phyloP scores from a whole-genome alignment of 2,888 invertebrate species.

The Luffia ferchaultella region DNA sequence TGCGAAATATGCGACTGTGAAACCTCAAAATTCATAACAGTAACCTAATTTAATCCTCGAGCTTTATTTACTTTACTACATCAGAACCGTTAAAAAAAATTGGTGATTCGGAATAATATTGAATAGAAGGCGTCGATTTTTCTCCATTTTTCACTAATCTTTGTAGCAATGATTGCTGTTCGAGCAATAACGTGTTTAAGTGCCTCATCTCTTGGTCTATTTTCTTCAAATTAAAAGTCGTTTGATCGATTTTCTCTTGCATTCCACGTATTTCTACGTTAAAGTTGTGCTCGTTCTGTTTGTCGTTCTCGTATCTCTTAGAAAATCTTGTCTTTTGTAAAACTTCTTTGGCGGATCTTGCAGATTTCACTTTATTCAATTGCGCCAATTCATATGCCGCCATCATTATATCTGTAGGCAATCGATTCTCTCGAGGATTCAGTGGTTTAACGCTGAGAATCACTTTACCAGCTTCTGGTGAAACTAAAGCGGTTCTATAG shows the following conservation, averaged over 20 bases:
- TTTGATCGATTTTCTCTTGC: conserved; percentile 75
- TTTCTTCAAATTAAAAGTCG: conserved; percentile 73
- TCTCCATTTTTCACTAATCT: conserved; percentile 37
- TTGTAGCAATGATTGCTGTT: conserved; percentile 46
- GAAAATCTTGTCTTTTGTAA: conserved; percentile 66
- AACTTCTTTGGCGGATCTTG: conserved; percentile 70
- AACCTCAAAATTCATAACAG: too few species aligned
- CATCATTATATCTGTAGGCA: conserved; percentile 81
- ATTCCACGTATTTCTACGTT: conserved; percentile 68
- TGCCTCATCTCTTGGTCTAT: conserved; percentile 75
- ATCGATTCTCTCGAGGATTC: conserved; percentile 81
- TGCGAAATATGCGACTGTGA: too few species aligned
- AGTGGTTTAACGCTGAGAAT: conserved; percentile 84
- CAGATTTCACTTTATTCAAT: conserved; percentile 72
- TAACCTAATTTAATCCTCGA: too few species aligned
- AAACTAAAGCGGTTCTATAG: conserved; percentile 80
- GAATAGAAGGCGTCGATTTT: conserved; percentile 24
- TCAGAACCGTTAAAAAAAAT: conserved; percentile 27
- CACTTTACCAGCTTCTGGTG: conserved; percentile 83
- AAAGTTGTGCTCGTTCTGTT: conserved; percentile 48
- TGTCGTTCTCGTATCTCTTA: conserved; percentile 69
- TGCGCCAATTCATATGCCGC: conserved; percentile 83
- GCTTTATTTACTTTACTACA: neutral
- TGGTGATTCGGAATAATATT: conserved; percentile 37
- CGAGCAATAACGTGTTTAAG: conserved; percentile 59